Conservation (phyloP, 2,888 invertebrate genomes). For the Drosophila anomelani region DNA sequence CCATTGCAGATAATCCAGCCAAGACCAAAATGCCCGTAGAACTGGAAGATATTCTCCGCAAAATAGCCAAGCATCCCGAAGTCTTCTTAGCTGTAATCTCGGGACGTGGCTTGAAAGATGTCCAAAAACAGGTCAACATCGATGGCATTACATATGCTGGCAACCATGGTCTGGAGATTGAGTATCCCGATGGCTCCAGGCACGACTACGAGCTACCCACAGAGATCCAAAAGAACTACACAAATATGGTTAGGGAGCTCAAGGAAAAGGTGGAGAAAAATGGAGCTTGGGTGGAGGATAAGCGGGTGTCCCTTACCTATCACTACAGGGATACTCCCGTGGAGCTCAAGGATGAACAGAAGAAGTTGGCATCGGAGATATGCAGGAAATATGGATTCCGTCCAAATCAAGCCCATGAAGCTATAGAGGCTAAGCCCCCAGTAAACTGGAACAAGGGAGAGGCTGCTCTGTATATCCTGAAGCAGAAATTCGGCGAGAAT, state of each 20-base stretch:
- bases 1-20: conserved; percentile 90
- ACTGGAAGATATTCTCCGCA: conserved; percentile 88
- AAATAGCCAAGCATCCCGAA: conserved; percentile 88
- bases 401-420: conserved; percentile 89
- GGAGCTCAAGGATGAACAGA: conserved; percentile 86
- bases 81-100: conserved; percentile 90
- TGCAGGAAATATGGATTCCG: conserved; percentile 88
- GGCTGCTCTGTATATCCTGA: conserved; percentile 90
- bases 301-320: conserved; percentile 89
- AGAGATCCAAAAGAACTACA: conserved; percentile 88
- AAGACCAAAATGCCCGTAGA: conserved; percentile 88
- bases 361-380: conserved; percentile 86
- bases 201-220: conserved; percentile 90
- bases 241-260: conserved; percentile 87
- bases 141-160: conserved; percentile 89
- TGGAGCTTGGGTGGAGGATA: conserved; percentile 92
- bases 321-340: conserved; percentile 89
- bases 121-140: conserved; percentile 87
- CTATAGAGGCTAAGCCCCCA: conserved; percentile 91
- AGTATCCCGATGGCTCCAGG: conserved; percentile 90
- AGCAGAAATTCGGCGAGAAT: conserved; percentile 89
- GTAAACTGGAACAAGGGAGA: conserved; percentile 87
- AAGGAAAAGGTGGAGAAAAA: conserved; percentile 87
- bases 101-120: conserved; percentile 89
- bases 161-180: conserved; percentile 90